phyloP scores from a whole-genome alignment of 2,888 invertebrate species.

The Lasioglossum pauxillum region DNA sequence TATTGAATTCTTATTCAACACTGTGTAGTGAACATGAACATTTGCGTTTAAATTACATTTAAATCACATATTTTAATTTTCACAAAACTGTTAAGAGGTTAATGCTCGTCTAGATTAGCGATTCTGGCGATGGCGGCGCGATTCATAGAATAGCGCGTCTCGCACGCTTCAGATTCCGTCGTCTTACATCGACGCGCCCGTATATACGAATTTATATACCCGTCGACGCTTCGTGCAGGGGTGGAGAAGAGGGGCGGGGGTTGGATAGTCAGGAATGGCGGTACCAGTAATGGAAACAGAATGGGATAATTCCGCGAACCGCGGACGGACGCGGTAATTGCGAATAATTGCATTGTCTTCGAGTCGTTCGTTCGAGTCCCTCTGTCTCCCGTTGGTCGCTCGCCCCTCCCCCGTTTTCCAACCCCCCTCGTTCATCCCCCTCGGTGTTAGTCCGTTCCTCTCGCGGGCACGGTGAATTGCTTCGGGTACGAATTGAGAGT shows the following conservation, averaged over 20 bases:
- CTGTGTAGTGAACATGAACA: no score
- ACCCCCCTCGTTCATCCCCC: background rate
- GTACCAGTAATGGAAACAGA: slow-evolving; percentile 81
- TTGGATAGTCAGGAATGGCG: slow-evolving; percentile 54
- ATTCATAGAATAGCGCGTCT: background rate
- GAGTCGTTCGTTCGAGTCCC: slow-evolving; percentile 79
- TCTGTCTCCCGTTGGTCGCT: slow-evolving; percentile 46
- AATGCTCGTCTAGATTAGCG: background rate
- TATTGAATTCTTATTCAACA: background rate
- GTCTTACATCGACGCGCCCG: slow-evolving; percentile 41
- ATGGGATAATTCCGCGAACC: slow-evolving; percentile 82
- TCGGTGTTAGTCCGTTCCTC: slow-evolving; percentile 41
- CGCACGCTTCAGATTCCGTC: background rate
- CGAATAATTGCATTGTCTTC: slow-evolving; percentile 85
- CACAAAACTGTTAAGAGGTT: no score
- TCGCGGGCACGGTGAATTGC: slow-evolving; percentile 72
- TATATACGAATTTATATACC: slow-evolving; percentile 33
- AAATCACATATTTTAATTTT: rapidly evolving
- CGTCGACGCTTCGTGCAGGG: slow-evolving; percentile 5
- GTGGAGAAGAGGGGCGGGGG: background rate
- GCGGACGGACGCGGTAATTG: slow-evolving; percentile 83
- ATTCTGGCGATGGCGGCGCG: background rate
- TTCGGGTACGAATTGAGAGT: slow-evolving; percentile 78
- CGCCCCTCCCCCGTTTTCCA: slow-evolving; percentile 14
- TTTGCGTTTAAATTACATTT: background rate